These are phyloP conservation scores for Silvanus unidentatus DNA, from an alignment of 2,888 invertebrate species.

Conservation along the genomic window DNA sequence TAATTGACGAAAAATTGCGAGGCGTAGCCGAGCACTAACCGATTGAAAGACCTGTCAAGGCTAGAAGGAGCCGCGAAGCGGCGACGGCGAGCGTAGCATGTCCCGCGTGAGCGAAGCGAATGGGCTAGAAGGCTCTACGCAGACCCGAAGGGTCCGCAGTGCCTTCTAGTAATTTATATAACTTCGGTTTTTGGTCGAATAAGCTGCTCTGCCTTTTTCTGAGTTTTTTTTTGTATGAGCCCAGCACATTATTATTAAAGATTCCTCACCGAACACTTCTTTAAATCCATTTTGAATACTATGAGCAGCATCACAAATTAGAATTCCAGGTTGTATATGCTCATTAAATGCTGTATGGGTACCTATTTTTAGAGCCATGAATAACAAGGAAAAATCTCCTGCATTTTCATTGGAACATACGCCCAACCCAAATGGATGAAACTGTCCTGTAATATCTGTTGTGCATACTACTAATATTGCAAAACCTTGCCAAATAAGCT, in stretches of 20 bases:
- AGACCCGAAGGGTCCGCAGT: no score
- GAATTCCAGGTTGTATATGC: conserved; percentile 15
- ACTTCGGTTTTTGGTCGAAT: no score
- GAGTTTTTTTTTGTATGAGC: conserved; percentile 27
- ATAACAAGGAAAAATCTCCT: conserved; percentile 22
- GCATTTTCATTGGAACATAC: conserved; percentile 17
- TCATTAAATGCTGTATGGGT: conserved; percentile 5
- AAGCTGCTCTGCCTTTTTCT: conserved; percentile 18
- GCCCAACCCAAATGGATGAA: conserved; percentile 22
- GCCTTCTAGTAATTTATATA: no score
- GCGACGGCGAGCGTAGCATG: no score
- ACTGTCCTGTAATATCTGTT: conserved; percentile 21
- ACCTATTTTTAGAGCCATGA: conserved; percentile 14
- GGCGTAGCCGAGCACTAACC: no score
- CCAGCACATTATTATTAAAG: conserved; percentile 23
- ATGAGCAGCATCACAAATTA: conserved; percentile 23
- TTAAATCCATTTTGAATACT: conserved; percentile 17
- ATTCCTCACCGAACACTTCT: conserved; percentile 17
- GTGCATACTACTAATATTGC: conserved; percentile 24
- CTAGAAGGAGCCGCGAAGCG: no score
- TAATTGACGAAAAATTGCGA: no score
- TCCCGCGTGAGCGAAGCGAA: no score
- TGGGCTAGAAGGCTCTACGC: no score
- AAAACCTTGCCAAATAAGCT: conserved; percentile 27
- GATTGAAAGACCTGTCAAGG: no score